Evolutionary conservation across 1,140 invertebrate genomes (phyloP), one percentile per base, ranked within the genome.

Genomic region (Listronotus bonariensis): DNA sequence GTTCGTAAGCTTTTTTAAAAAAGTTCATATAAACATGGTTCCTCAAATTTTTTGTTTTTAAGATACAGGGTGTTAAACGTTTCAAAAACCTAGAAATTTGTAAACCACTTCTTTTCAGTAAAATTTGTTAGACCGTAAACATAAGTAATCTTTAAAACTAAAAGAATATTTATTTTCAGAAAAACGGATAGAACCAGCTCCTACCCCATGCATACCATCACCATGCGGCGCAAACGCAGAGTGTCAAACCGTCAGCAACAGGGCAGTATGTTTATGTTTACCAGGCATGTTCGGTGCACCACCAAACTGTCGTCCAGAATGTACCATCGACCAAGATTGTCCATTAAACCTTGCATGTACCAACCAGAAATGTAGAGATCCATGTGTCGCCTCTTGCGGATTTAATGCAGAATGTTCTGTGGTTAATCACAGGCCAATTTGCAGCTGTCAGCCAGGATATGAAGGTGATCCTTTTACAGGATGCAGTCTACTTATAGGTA

Each of bases 381-480:
- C 91, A 5, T 94, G 92, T 68, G 74, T 84, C n/a, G 91, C 91
- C 7, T 89, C 91, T 0, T 95, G 92, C 72, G 90, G 91, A 10
- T 87, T 90, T 43, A 92, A 93, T 74, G 89, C 92, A 0, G 82
- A 88, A 34, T 95, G 92, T 73, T 83, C 81, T 10, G 89, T 88
- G 0, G 86, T 89, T 74, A 88, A 90, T 73, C 91, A 93, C 78
- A 85, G 87, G 68, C 88, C 91, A 0, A 86, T 89, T 66, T 93
- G 92, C 68, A 84, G 86, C 14, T 94, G 92, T 72, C 82, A 87
- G 51, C 82, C 85, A 12, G 88, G 87, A 2, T 92, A 85, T 68
- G 87, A 90, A 76, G 92, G 92, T 52, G 92, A 94, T 85, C 91
- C 92, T 26, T 92, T 90, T 73, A 85, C 86, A 14, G 88, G 89